Evolutionary conservation across 1,140 invertebrate genomes (phyloP).

Genomic region (Drosophila kanapiae): DNA sequence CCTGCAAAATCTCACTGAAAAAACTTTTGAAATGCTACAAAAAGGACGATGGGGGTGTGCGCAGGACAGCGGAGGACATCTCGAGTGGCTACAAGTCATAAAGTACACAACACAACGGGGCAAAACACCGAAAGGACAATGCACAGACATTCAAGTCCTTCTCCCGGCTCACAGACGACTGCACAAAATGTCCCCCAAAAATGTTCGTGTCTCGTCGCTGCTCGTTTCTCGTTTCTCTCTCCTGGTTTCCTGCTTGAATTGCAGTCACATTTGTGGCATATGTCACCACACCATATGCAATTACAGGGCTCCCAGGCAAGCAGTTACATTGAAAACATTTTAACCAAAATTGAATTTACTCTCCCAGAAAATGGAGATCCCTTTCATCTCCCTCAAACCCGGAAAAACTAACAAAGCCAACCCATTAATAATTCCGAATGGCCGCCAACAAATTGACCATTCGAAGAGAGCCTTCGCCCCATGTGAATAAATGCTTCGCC

Average conservation of each 20-base stretch:
- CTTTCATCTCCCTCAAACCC: neutral
- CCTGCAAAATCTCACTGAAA: constrained; percentile 59
- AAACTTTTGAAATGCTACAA: constrained; percentile 56
- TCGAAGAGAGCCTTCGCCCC: constrained; percentile 4
- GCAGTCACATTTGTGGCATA: constrained; percentile 70
- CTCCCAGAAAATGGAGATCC: constrained; percentile 1
- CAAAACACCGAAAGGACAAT: constrained; percentile 48
- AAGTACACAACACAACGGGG: constrained; percentile 65
- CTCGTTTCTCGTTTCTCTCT: constrained; percentile 22
- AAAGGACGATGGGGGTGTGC: constrained; percentile 8
- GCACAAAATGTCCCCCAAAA: constrained; percentile 65
- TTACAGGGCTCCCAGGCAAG: constrained; percentile 22
- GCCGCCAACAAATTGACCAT: constrained; percentile 43
- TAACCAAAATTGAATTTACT: constrained; percentile 54
- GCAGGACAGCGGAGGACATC: constrained; percentile 24
- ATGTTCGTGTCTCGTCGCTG: constrained; percentile 53
- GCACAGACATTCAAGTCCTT: constrained; percentile 31
- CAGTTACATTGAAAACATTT: constrained; percentile 59
- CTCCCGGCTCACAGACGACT: constrained; percentile 60
- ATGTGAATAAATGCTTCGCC: constrained; percentile 1
- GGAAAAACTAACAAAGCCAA: constrained; percentile 15
- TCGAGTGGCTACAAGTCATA: constrained; percentile 76
- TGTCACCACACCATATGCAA: constrained; percentile 68
- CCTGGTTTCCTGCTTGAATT: constrained; percentile 65
- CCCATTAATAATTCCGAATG: constrained; percentile 50